A percentile compares a stretch with the other conserved stretches of the same genome.
Evolutionary conservation across 2,113 vertebrate genomes (phyloP).

Genomic region (Calyptomena viridis): DNA sequence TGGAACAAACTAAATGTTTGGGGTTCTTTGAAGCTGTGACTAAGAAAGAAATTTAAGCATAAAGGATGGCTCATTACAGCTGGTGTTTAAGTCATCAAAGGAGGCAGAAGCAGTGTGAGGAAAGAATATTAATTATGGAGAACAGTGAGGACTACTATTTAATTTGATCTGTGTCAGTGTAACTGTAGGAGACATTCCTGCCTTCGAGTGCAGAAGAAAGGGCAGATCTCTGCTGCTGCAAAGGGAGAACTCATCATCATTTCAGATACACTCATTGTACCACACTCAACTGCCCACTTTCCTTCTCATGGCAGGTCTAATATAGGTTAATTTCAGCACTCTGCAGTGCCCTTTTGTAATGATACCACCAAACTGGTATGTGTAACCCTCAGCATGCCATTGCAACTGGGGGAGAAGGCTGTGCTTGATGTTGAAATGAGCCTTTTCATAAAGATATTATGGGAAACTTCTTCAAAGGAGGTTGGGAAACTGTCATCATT

Average conservation of each 20-base stretch:
- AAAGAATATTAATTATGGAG: conserved; percentile 37
- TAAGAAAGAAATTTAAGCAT: background rate
- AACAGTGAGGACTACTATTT: conserved; percentile 20
- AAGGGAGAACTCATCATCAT: rapidly evolving
- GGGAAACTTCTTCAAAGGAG: background rate
- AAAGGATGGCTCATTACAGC: background rate
- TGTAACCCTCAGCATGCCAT: background rate
- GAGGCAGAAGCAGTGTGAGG: conserved; percentile 4
- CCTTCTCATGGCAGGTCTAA: background rate
- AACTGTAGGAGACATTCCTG: background rate
- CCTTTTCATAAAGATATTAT: background rate
- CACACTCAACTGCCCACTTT: rapidly evolving
- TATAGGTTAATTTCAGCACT: background rate
- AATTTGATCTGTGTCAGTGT: background rate
- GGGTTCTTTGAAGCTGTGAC: background rate
- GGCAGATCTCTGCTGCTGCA: background rate
- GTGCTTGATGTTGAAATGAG: background rate
- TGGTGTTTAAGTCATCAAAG: conserved; percentile 1
- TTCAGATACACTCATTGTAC: rapidly evolving
- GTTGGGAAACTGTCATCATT: rapidly evolving
- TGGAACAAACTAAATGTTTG: background rate
- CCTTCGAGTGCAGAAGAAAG: background rate
- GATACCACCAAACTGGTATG: rapidly evolving
- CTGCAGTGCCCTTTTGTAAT: background rate
- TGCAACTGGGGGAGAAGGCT: background rate